Evolutionary conservation across 2,797 vertebrate species (phyloP).

Genomic region (Notolabrus celidotus): DNA sequence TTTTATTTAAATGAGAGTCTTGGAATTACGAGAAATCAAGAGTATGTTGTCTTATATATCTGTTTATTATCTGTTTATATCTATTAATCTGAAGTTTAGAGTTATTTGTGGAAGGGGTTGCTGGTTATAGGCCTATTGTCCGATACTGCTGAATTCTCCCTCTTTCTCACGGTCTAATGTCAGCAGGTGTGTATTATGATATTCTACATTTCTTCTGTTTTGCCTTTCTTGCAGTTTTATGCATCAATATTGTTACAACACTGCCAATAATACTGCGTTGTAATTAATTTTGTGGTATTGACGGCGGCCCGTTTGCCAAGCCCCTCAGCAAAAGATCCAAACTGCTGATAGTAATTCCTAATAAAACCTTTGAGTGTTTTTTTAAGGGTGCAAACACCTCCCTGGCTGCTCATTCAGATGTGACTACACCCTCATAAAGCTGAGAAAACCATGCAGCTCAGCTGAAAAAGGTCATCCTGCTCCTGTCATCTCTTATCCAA

Average conservation of each 20-base stretch:
- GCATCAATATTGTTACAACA: background rate
- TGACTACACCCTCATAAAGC: constrained; percentile 29
- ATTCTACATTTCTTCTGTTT: background rate
- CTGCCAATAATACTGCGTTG: background rate
- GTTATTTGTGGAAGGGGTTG: too few relatives aligned
- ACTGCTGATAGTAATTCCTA: background rate
- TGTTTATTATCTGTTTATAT: too few relatives aligned
- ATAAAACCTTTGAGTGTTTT: too few relatives aligned
- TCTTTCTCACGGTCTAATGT: too few relatives aligned
- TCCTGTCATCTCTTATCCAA: constrained; percentile 61
- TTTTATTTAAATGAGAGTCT: too few relatives aligned
- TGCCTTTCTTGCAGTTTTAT: background rate
- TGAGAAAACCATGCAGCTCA: constrained; percentile 32
- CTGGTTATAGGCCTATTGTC: too few relatives aligned
- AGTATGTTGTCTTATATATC: too few relatives aligned
- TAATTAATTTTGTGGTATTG: background rate
- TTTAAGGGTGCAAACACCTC: background rate
- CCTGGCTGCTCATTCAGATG: constrained; percentile 15
- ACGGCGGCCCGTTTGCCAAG: too few relatives aligned
- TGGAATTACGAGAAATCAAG: too few relatives aligned
- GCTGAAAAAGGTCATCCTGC: constrained; percentile 60
- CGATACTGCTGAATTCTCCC: too few relatives aligned
- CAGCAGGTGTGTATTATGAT: too few relatives aligned
- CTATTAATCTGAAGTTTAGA: too few relatives aligned
- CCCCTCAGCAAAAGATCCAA: background rate